Evolutionary conservation across 2,113 vertebrate species (phyloP), one percentile per base, ranked within the genome.

Genomic region (Aegotheles bennettii): DNA sequence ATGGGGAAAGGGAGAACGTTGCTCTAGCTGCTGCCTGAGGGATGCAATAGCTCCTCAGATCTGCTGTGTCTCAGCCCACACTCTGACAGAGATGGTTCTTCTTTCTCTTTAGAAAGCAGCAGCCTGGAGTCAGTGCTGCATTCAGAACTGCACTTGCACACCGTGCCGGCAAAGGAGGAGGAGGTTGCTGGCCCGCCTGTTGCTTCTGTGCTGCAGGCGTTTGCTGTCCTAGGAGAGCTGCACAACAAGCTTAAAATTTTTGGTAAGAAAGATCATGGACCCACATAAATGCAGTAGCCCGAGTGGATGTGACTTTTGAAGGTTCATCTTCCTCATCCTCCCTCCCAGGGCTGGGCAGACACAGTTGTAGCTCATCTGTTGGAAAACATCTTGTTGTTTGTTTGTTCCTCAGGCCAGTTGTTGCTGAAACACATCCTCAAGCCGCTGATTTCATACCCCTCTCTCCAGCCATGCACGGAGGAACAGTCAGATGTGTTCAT

Each of bases 181-280:
- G 88, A 56, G 90, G 31, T 65, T 7, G 74, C 96, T 18, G 13
- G 69, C 19, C 90, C 98, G 6, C 51, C 98, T 14, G 78, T 99
- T 38, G 59, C 97, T 67, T 97, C 97, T 7, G 97, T 99, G 74
- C 98, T 99, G 59, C 98, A 99, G 94, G 99, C 99, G 2, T 97
- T 99, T 81, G 98, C 98, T 75, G 85, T 99, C 92, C 98, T 99
- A 40, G 99, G 98, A 83, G 99, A 99, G 38, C 98, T 99, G 60
- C 98, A 97, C 70, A 94, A 97, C 95, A 99, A 98, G 90, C 98
- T 99, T 54, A 99, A 98, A 63, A 97, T 97, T 23, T 99, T 99
- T 94, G 99, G 99, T 99, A 98, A 98, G 98, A 31, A 23, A 38
- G 31, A 33, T 4, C 11, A 5, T 28, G 24, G 35, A 10, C 33